Conservation (phyloP, 2,888 invertebrate species). For the Junonia oenone region DNA sequence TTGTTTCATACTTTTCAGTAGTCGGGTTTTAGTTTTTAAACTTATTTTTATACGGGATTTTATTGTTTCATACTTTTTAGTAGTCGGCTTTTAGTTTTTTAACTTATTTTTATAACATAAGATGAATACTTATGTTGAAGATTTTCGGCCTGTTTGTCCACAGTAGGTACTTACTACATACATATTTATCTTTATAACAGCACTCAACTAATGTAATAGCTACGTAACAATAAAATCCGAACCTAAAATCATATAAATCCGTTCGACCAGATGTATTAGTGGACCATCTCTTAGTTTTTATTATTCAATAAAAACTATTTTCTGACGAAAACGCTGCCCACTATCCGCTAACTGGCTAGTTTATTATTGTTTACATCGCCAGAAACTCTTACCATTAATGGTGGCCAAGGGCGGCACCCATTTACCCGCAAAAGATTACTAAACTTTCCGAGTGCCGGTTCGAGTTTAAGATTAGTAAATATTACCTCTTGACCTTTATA, state of each 20-base stretch:
- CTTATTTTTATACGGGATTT: too few species aligned
- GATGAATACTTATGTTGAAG: too few species aligned
- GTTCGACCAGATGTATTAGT: slow-evolving; percentile 3
- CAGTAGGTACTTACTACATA: too few species aligned
- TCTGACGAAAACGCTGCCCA: slow-evolving; percentile 6
- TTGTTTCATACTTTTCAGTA: too few species aligned
- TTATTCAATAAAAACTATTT: slow-evolving; percentile 20
- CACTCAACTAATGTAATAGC: neutral
- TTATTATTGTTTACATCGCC: slow-evolving; percentile 18
- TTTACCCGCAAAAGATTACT: slow-evolving; percentile 13
- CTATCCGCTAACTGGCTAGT: slow-evolving; percentile 12
- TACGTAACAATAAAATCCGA: neutral
- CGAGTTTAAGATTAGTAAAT: neutral
- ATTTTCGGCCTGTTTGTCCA: too few species aligned
- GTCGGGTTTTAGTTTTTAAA: too few species aligned
- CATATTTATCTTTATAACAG: neutral
- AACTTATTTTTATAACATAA: too few species aligned
- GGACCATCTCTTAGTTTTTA: slow-evolving; percentile 19
- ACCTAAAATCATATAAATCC: neutral
- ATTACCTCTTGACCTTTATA: neutral
- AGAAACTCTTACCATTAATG: slow-evolving; percentile 20
- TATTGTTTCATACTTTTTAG: too few species aligned
- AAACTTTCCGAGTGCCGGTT: neutral
- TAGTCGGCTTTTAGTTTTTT: too few species aligned
- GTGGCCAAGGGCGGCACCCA: slow-evolving; percentile 9